phyloP scores from a whole-genome alignment of 2,113 vertebrate genomes.

The Hydrolagus affinis region DNA sequence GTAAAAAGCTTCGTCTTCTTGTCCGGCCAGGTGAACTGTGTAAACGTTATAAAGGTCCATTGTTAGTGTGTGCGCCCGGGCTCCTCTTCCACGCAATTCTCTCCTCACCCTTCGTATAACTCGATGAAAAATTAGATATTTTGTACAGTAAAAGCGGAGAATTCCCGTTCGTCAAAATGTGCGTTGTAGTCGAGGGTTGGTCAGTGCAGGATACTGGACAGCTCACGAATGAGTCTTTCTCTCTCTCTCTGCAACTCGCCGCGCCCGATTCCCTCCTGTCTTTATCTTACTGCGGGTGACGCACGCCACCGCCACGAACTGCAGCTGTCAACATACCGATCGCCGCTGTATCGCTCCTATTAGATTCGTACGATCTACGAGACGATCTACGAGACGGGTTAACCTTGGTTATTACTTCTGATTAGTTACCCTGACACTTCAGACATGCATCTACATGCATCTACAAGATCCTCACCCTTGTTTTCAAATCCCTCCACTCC shows the following conservation, averaged over 20 bases:
- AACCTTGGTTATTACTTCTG: not conserved
- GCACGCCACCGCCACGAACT: not conserved
- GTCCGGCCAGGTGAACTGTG: not conserved
- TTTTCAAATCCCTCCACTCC: too few species aligned
- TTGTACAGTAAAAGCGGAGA: not conserved
- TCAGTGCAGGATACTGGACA: not conserved
- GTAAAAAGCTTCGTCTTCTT: not conserved
- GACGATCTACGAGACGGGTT: not conserved
- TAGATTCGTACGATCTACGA: not conserved
- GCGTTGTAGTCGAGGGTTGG: too few species aligned
- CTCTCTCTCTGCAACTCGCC: not conserved
- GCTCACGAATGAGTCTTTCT: not conserved
- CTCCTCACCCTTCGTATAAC: too few species aligned
- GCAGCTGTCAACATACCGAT: not conserved
- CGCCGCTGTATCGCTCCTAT: not conserved
- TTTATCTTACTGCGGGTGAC: not conserved
- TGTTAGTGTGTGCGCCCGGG: not conserved
- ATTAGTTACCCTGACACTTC: too few species aligned
- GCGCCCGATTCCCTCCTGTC: not conserved
- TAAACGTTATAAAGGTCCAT: not conserved
- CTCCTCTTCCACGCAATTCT: not conserved
- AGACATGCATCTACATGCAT: too few species aligned
- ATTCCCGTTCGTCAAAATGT: not conserved
- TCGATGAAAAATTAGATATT: not conserved
- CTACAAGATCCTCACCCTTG: too few species aligned